A percentile compares a stretch with the other conserved stretches of the same genome.
Conservation (phyloP, 2,113 vertebrate genomes). For the western clawed frog (Xenopus tropicalis) region DNA sequence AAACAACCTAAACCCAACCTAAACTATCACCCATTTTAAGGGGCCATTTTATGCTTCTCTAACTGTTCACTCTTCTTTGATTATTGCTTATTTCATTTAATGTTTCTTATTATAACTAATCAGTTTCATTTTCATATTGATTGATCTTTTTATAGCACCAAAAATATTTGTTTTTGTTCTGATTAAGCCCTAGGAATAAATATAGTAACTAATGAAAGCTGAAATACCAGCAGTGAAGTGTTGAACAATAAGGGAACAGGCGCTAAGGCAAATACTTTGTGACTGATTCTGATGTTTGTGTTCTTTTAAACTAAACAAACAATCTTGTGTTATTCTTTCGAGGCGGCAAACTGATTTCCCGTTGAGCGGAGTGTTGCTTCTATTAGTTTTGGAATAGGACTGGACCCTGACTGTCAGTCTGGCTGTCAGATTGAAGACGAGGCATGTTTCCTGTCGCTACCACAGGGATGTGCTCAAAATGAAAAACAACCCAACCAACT, state of each 20-base stretch:
- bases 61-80: too few relatives aligned
- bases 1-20: too few relatives aligned
- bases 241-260: constrained; percentile 33
- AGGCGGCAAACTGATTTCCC: constrained; percentile 48
- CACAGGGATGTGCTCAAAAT: constrained; percentile 53
- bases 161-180: constrained; percentile 3
- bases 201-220: constrained; percentile 40
- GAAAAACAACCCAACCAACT: constrained; percentile 41
- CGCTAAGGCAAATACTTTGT: constrained; percentile 52
- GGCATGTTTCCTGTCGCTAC: constrained; percentile 50
- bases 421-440: constrained; percentile 53
- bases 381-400: constrained; percentile 55
- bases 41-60: too few relatives aligned
- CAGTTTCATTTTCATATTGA: too few relatives aligned
- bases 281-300: constrained; percentile 51
- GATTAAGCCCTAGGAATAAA: constrained; percentile 34
- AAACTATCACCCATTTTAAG: too few relatives aligned
- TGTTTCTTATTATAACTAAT: too few relatives aligned
- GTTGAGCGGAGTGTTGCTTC: constrained; percentile 53
- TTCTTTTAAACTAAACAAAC: constrained; percentile 53
- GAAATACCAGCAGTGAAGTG: constrained; percentile 50
- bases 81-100: too few relatives aligned
- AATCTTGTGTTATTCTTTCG: constrained; percentile 52
- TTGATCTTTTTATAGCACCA: not conserved
- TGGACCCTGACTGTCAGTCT: constrained; percentile 50